Conservation (phyloP, 2,113 vertebrate genomes). For the Notothenia rossii region DNA sequence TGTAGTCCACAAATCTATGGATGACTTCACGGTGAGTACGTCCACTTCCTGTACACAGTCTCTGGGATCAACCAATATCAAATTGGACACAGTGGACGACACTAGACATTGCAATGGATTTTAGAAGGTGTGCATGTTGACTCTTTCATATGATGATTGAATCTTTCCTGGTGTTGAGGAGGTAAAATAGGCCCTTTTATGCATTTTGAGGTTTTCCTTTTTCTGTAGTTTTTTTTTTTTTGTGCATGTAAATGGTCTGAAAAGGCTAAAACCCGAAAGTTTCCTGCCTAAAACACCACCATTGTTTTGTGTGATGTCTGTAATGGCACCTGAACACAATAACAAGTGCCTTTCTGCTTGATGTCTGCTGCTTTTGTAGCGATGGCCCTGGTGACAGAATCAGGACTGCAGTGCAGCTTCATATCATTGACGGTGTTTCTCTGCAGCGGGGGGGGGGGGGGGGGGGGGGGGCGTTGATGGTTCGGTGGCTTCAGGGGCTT, state of each 20-base stretch:
- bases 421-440: constrained; percentile 37
- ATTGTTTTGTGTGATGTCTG: too few species aligned
- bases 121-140: too few species aligned
- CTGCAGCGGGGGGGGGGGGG: background rate
- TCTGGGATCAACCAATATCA: too few species aligned
- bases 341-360: constrained; percentile 5
- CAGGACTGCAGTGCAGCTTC: background rate
- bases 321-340: constrained; percentile 3
- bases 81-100: too few species aligned
- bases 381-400: background rate
- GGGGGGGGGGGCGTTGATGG: background rate
- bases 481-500: constrained; percentile 21
- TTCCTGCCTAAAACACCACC: too few species aligned
- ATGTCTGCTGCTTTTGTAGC: background rate
- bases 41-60: too few species aligned
- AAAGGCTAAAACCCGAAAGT: too few species aligned
- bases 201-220: background rate
- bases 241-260: background rate
- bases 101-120: too few species aligned
- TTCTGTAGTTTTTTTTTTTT: background rate
- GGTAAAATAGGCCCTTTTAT: background rate
- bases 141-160: background rate
- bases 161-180: background rate
- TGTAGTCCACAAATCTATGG: too few species aligned
- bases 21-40: too few species aligned